Base-by-base conservation (phyloP, 1,140 invertebrate genomes). In the Drosophila malerkotliana region DNA sequence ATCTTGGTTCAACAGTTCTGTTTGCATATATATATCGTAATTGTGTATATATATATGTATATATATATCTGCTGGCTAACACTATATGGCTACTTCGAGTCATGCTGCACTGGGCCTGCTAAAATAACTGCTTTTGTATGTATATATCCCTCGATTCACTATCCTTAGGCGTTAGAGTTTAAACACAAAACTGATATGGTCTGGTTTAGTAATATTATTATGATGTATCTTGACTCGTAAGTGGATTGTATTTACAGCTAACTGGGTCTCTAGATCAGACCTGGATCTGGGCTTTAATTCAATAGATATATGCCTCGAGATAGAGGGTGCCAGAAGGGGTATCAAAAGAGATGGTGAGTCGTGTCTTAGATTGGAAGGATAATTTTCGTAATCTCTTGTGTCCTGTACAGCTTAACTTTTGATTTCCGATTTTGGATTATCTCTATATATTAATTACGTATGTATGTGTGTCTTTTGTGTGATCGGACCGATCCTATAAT, bases 141-240 rank as follows among this genome's bases (percentile, higher is more conserved):
- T 67, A 59, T 34, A 64, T 74, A 62, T 24, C 53, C 57, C 44
- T 56, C 44, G 51, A 71, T 21, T 71, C 15, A 18, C 14, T 44
- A 75, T 66, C 15, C 32, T 63, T 66, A 63, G 21, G 62, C 57
- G 10, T 37, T 37, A 37, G 10, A 37, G 34, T 60, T 80, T 76
- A 67, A 71, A 75, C 74, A 66, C 79, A 78, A 78, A 78, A 72
- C 81, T 87, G 82, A 87, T 87, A 87, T 87, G 83, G 82, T 87
- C 82, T 87, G 82, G 72, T 82, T 85, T 51, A 51, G 34, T 41
- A 51, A 21, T 51, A 14, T 32, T 51, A 51, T 37, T 51, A 14
- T 32, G 32, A 51, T 37, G 10, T 37, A 12, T 37, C 34, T 37
- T 37, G 34, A 37, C 34, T 12, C 34, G 9, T 12, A 37, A 2